Evolutionary conservation across 2,113 vertebrate genomes (phyloP), one percentile per base, ranked within the genome.

Genomic region (Clupea harengus): DNA sequence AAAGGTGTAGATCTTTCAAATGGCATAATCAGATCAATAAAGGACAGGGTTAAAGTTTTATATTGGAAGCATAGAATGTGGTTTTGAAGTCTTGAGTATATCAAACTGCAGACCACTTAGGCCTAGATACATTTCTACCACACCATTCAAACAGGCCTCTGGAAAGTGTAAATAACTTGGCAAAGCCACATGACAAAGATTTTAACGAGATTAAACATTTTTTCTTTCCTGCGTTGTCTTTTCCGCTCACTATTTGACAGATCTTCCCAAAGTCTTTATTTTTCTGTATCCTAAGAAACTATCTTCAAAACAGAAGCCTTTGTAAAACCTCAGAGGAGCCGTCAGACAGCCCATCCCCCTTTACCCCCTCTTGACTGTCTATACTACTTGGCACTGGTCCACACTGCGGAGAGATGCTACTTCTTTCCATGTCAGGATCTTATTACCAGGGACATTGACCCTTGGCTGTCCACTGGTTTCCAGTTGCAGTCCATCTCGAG

Each of bases 231-330:
- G 92, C 90, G 90, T 93, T 88, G 87, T 57, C 89, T 83, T 81
- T 94, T 60, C 93, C 92, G 93, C 92, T 50, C 82, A 6, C 10
- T 78, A 92, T 93, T 95, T 93, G 92, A 95, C 92, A 88, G 90
- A 94, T 93, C 88, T 90, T 92, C 93, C 91, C 89, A 93, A 92
- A 91, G 89, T 95, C 92, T 83, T 95, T 96, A 95, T 95, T 92
- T 89, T 93, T 94, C 92, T 88, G 95, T 96, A 95, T 94, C 96
- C 95, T 96, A 95, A 95, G 96, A 95, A 95, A 96, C 96, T 96
- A 96, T 95, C 95, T 95, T 95, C 95, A 95, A 95, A 96, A 97
- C 95, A 95, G 95, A 96, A 96, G 96, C 95, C 92, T 93, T 96
- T 93, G 92, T 95, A 95, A 95, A 96, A 95, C 93, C 93, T 94